A percentile compares a stretch with the other conserved stretches of the same genome.
phyloP scores from a whole-genome alignment of 1,140 invertebrate species.

The Drosophila nigromelanica region DNA sequence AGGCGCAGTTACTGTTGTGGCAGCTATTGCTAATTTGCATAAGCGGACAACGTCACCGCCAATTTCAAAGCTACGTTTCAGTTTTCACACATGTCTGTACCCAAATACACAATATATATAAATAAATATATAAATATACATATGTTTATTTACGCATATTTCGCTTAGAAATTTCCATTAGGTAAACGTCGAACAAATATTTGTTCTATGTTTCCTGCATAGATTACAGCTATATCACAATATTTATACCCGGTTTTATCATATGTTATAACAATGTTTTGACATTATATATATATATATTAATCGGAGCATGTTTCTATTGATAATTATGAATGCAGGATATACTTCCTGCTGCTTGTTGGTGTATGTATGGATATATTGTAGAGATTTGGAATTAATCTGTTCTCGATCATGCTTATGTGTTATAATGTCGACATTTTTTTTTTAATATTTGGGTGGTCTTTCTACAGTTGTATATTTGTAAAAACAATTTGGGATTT shows the following conservation, averaged over 20 bases:
- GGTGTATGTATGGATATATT: neutral
- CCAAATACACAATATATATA: conserved; percentile 3
- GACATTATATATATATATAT: too few species aligned
- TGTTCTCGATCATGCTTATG: neutral
- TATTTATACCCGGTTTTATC: neutral
- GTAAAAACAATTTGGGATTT: neutral
- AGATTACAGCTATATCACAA: conserved; percentile 17
- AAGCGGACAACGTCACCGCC: conserved; percentile 63
- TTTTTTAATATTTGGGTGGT: neutral
- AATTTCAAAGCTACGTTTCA: conserved; percentile 45
- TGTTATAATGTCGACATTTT: neutral
- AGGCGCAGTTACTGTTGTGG: conserved; percentile 14
- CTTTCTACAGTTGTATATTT: neutral
- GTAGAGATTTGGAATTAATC: neutral
- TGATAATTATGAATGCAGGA: neutral
- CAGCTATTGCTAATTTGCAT: conserved; percentile 58
- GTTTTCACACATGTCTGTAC: conserved; percentile 2
- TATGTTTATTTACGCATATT: conserved; percentile 49
- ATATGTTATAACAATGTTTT: too few species aligned
- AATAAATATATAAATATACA: conserved; percentile 16
- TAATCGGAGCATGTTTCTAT: too few species aligned
- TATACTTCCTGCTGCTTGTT: neutral
- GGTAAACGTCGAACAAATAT: conserved; percentile 28
- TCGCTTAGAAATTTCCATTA: conserved; percentile 42
- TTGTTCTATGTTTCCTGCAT: conserved; percentile 11